Percentiles rank a stretch among this genome's conserved stretches.
phyloP scores from a whole-genome alignment of 2,888 invertebrate species.

The Conus canariensis region DNA sequence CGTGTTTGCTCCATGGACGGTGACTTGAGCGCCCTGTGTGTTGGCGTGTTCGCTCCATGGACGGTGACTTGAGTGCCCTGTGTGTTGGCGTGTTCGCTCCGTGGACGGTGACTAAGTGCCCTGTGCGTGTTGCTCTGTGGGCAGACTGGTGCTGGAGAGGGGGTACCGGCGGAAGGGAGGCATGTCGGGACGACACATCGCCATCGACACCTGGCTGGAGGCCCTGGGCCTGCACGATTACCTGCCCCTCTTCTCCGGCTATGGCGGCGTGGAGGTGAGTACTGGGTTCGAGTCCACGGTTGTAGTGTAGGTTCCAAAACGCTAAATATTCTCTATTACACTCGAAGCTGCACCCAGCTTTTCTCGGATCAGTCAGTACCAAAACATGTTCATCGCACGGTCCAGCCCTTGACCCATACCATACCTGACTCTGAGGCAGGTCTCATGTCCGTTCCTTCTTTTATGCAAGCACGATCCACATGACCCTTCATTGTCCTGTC shows the following conservation, averaged over 20 bases:
- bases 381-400: no score
- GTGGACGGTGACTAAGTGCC: background rate
- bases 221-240: constrained; percentile 84
- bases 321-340: no score
- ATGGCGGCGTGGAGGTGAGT: constrained; percentile 82
- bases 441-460: no score
- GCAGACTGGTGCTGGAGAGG: constrained; percentile 66
- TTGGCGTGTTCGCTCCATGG: background rate
- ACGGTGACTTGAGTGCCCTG: background rate
- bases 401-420: no score
- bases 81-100: background rate
- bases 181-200: constrained; percentile 69
- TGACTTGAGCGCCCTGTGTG: background rate
- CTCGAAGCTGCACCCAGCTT: no score
- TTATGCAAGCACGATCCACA: no score
- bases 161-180: constrained; percentile 57
- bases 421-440: no score
- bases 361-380: no score
- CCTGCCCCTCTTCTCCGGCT: constrained; percentile 80
- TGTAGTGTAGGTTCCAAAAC: no score
- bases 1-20: background rate
- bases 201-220: constrained; percentile 81
- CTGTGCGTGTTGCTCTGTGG: constrained; percentile 9
- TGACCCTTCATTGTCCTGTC: no score
- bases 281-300: no score